Evolutionary conservation across 2,113 vertebrate species (phyloP).

Genomic region (Prietella phreatophila): DNA sequence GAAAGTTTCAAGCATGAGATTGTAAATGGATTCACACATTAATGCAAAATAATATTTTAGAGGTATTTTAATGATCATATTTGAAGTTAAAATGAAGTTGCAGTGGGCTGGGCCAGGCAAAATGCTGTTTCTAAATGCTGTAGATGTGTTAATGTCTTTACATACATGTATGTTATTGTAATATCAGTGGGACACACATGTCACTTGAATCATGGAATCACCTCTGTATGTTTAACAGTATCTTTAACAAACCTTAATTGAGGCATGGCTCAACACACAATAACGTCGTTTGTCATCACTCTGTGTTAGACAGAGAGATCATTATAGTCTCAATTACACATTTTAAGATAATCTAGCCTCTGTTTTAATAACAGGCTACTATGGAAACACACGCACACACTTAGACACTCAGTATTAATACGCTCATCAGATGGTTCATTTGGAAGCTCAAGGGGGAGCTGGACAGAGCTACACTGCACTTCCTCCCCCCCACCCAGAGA

Average conservation of each 20-base stretch:
- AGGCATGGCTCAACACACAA: neutral
- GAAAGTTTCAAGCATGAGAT: neutral
- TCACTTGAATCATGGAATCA: neutral
- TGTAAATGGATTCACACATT: neutral
- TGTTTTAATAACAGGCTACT: neutral
- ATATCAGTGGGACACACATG: neutral
- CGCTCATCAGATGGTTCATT: slow-evolving; percentile 48
- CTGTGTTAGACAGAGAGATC: neutral
- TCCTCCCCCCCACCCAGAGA: slow-evolving; percentile 41
- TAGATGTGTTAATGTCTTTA: neutral
- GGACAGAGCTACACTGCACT: slow-evolving; percentile 19
- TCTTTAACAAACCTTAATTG: neutral
- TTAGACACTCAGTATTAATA: neutral
- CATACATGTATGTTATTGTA: neutral
- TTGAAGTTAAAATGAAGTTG: neutral
- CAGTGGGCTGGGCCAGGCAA: neutral
- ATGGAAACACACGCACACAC: neutral
- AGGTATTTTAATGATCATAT: neutral
- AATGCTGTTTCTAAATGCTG: neutral
- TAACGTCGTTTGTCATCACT: neutral
- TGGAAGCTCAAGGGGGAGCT: slow-evolving; percentile 24
- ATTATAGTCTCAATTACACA: neutral
- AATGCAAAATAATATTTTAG: neutral
- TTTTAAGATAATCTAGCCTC: neutral
- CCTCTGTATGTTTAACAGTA: neutral